Conservation (phyloP, 2,797 vertebrate genomes). For the Myotis findleyi region DNA sequence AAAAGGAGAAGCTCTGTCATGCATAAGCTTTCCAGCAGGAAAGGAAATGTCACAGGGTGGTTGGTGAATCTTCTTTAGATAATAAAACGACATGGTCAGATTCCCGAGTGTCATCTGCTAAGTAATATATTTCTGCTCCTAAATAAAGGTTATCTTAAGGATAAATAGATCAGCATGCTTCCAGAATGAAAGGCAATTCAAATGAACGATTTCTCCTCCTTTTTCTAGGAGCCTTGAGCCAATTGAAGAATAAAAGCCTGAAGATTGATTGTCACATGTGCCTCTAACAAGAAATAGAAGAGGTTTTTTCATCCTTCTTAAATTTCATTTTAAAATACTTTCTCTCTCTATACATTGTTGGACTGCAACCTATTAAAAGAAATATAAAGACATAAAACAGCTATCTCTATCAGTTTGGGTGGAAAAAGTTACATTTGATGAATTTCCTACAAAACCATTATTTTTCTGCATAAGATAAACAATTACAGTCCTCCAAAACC, state of each 20-base stretch:
- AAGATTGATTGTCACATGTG: background rate
- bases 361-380: background rate
- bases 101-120: background rate
- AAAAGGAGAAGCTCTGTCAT: background rate
- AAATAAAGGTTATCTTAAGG: constrained; percentile 26
- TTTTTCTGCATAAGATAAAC: background rate
- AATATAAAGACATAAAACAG: constrained; percentile 26
- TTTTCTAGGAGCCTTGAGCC: background rate
- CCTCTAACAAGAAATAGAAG: background rate
- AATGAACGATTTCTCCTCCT: background rate
- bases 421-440: constrained; percentile 9
- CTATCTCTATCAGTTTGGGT: background rate
- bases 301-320: background rate
- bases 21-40: background rate
- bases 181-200: background rate
- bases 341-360: background rate
- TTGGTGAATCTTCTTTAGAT: background rate
- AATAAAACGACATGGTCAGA: background rate
- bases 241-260: background rate
- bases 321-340: constrained; percentile 2
- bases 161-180: background rate
- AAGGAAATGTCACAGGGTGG: background rate
- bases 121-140: background rate
- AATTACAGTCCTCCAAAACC: background rate
- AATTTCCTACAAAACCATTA: background rate